Evolutionary conservation across 2,797 vertebrate genomes (phyloP).

Genomic region (Acanthurus leucopareius): DNA sequence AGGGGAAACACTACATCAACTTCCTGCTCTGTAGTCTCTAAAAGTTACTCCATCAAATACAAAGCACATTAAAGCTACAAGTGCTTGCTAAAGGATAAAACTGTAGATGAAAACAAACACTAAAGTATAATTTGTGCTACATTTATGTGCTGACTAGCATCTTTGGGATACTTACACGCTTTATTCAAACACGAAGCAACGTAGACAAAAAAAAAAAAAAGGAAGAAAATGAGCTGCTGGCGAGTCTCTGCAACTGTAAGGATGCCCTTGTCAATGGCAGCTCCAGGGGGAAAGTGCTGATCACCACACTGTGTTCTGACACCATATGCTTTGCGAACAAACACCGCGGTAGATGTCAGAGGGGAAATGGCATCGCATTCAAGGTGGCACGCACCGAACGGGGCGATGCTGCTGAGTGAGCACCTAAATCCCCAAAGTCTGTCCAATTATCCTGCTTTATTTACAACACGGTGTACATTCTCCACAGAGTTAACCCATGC

Average conservation of each 20-base stretch:
- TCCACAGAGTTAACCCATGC: conserved; percentile 57
- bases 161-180: conserved; percentile 5
- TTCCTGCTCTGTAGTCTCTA: conserved; percentile 6
- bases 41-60: conserved; percentile 17
- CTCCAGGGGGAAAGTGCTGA: conserved; percentile 68
- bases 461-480: conserved; percentile 34
- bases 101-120: conserved; percentile 7
- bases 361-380: conserved; percentile 57
- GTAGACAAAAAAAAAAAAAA: conserved; percentile 24
- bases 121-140: conserved; percentile 1
- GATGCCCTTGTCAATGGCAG: conserved; percentile 63
- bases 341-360: conserved; percentile 57
- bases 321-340: conserved; percentile 71
- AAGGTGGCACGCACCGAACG: conserved; percentile 55
- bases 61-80: conserved; percentile 17
- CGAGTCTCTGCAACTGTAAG: conserved; percentile 61
- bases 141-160: conserved; percentile 38
- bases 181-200: conserved; percentile 30
- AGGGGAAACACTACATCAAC: conserved; percentile 3
- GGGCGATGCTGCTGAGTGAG: conserved; percentile 69
- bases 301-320: conserved; percentile 53
- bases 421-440: conserved; percentile 63
- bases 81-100: conserved; percentile 30
- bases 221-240: conserved; percentile 40
- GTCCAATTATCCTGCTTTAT: conserved; percentile 69